A percentile compares a stretch with the other conserved stretches of the same genome.
These are phyloP conservation scores for Drosophila malerkotliana DNA, from an alignment of 1,140 invertebrate species.

Conservation along the genomic window DNA sequence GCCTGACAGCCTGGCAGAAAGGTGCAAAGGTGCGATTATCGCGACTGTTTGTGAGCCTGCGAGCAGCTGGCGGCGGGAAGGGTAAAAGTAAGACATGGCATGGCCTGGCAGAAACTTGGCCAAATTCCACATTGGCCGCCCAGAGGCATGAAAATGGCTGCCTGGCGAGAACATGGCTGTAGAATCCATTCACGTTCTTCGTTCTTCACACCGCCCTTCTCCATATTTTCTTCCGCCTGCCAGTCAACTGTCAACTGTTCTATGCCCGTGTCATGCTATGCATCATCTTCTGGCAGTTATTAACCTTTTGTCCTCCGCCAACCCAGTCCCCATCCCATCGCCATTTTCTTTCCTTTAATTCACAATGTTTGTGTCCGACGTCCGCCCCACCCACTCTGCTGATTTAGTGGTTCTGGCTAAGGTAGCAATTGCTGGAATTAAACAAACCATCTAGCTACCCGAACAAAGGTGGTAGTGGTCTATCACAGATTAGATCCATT, in stretches of 20 bases:
- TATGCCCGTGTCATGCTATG: slow-evolving; percentile 73
- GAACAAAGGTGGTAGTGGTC: neutral
- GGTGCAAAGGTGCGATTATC: slow-evolving; percentile 80
- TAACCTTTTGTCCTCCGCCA: slow-evolving; percentile 64
- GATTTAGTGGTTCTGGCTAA: slow-evolving; percentile 52
- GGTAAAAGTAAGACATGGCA: neutral
- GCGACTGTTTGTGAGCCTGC: slow-evolving; percentile 41
- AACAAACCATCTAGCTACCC: slow-evolving; percentile 32
- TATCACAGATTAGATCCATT: too few species aligned
- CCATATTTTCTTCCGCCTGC: slow-evolving; percentile 34
- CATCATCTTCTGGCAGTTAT: slow-evolving; percentile 82
- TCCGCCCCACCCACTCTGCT: slow-evolving; percentile 24
- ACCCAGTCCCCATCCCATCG: neutral
- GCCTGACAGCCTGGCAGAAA: slow-evolving; percentile 59
- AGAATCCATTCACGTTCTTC: slow-evolving; percentile 10
- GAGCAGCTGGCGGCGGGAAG: neutral
- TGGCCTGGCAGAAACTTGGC: slow-evolving; percentile 57
- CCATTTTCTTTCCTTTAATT: neutral
- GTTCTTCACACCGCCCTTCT: neutral
- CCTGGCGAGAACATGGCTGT: slow-evolving; percentile 4
- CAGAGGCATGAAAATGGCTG: slow-evolving; percentile 69
- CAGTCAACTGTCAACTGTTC: slow-evolving; percentile 78
- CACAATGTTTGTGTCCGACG: slow-evolving; percentile 18
- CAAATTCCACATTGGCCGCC: slow-evolving; percentile 70
- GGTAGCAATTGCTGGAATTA: slow-evolving; percentile 61